Conservation (phyloP, 2,888 invertebrate genomes). For the Agrochola circellaris region DNA sequence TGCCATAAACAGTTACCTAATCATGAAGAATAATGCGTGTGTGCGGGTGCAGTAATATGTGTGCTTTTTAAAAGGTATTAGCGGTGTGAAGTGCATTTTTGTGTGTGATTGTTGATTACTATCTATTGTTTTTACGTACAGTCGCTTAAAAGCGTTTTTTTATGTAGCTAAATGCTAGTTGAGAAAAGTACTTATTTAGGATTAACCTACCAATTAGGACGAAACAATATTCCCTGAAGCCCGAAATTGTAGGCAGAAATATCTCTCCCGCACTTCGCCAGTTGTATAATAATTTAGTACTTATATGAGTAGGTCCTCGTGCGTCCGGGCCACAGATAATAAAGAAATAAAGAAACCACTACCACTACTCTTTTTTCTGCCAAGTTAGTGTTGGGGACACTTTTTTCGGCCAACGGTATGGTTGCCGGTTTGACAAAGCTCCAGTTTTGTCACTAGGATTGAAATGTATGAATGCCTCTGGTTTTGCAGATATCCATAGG, state of each 20-base stretch:
- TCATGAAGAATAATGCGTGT: background rate
- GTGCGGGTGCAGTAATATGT: background rate
- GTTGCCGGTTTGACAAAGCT: too few species aligned
- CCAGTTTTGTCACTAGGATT: too few species aligned
- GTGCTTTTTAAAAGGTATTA: background rate
- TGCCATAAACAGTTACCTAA: background rate
- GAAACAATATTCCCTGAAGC: background rate
- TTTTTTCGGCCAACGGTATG: too few species aligned
- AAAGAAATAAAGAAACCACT: too few species aligned
- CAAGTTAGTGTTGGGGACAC: too few species aligned
- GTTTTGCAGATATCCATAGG: too few species aligned
- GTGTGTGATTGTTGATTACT: background rate
- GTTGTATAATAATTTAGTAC: too few species aligned
- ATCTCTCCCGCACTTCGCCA: too few species aligned
- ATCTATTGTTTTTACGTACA: background rate
- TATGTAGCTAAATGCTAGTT: background rate
- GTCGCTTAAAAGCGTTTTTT: background rate
- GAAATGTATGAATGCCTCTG: too few species aligned
- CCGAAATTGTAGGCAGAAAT: background rate
- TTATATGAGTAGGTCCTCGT: too few species aligned
- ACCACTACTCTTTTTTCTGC: too few species aligned
- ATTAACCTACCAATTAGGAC: background rate
- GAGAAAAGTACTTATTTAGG: background rate
- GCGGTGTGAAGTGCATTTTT: conserved; percentile 5
- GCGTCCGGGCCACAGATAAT: too few species aligned